phyloP scores from a whole-genome alignment of 2,113 vertebrate genomes.

The Osmerus mordax region DNA sequence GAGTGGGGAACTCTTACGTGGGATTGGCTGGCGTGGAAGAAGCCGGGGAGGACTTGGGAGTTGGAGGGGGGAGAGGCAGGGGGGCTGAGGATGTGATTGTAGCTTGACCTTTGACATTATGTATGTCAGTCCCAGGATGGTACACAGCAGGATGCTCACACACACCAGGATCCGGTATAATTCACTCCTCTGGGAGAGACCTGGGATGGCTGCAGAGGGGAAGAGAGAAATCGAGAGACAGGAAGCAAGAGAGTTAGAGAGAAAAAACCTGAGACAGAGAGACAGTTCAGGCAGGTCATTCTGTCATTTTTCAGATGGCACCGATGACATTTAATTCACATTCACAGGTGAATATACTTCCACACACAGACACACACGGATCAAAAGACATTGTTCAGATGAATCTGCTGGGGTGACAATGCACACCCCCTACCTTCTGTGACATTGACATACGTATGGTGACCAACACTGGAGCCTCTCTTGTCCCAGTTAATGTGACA shows the following conservation, averaged over 20 bases:
- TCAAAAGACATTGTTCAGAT: neutral
- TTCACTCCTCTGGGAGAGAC: conserved; percentile 29
- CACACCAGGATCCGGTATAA: conserved; percentile 51
- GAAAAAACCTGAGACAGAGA: too few relatives aligned
- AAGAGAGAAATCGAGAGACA: too few relatives aligned
- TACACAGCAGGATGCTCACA: conserved; percentile 35
- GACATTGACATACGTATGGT: conserved; percentile 56
- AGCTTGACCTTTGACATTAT: conserved; percentile 41
- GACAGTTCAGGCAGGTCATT: too few relatives aligned
- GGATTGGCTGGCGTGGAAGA: conserved; percentile 7
- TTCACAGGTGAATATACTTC: too few relatives aligned
- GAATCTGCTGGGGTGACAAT: neutral
- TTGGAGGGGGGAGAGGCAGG: neutral
- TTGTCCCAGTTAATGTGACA: conserved; percentile 36
- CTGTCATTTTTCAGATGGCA: too few relatives aligned
- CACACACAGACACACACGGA: too few relatives aligned
- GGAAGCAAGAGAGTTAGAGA: too few relatives aligned
- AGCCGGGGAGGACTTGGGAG: conserved; percentile 4
- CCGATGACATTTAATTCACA: too few relatives aligned
- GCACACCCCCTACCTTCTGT: conserved; percentile 46
- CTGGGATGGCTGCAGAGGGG: conserved; percentile 10
- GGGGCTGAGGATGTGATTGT: conserved; percentile 6
- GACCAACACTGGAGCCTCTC: conserved; percentile 17
- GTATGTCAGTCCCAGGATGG: conserved; percentile 50
- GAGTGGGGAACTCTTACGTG: conserved; percentile 16